Base-by-base conservation (phyloP, 2,888 invertebrate genomes). In the Caenorhabditis plicata region DNA sequence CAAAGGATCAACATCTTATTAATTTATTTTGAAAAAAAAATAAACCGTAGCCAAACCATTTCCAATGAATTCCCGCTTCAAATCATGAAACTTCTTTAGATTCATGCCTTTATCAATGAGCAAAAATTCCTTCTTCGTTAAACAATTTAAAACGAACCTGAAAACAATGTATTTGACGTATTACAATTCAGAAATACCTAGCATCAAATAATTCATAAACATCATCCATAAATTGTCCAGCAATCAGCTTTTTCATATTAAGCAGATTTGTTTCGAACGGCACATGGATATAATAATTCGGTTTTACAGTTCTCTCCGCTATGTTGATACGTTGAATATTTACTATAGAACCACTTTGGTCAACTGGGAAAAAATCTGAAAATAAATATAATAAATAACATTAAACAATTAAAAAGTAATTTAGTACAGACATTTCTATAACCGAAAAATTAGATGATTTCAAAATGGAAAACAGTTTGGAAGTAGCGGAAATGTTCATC, bases 271-370 rank as follows among this genome's bases (percentile, higher is more conserved):
- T 43, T 8, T 56, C 22, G 0, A 31, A 33, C 1, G 35, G 15
- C 8, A 71, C 32, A 3, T 51, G 47, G 29, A 71, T 39, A 0
- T 41, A 45, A 36, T 61, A 43, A n/a, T 63, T 52, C 0, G 56
- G 62, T 1, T 45, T 47, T 20, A 61, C 56, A 2, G 52, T 55
- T 19, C 52, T 41, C 20, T 49, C 60, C 19, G 41, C 52, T 20
- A 71, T 47, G 20, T 68, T 64, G 1, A 71, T 63, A 11, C 64
- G 47, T 20, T 52, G 58, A 3, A 68, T 46, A 39, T 41, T 31
- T 7, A 68, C 48, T 0, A 56, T 48, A 15, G 35, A 22, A 8
- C 39, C 40, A n/a, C 33, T n/a, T n/a, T n/a, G n/a, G n/a, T n/a
- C n/a, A n/a, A n/a, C n/a, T n/a, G n/a, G n/a, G n/a, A n/a, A n/a